Percentiles rank a stretch among this genome's conserved stretches.
Evolutionary conservation across 2,797 vertebrate genomes (phyloP).

Genomic region (Parauchenoglanis punctatus): DNA sequence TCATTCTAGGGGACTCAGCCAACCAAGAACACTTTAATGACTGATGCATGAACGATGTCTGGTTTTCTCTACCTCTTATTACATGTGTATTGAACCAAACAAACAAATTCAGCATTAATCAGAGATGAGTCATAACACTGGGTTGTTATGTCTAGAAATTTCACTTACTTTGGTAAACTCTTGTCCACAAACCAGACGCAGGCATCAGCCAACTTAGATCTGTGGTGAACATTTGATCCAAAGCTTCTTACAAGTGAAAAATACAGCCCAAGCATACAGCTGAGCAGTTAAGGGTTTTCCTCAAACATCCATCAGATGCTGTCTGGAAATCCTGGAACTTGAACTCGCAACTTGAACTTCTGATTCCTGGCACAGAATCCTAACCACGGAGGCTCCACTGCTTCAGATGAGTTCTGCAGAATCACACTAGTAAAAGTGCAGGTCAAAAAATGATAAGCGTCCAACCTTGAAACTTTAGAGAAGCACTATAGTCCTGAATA

Average conservation of each 20-base stretch:
- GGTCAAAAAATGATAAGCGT: not conserved
- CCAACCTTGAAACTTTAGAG: not conserved
- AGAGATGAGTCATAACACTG: constrained; percentile 10
- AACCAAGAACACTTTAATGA: not conserved
- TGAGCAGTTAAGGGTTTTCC: not conserved
- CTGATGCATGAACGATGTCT: not conserved
- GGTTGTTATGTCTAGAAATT: constrained; percentile 15
- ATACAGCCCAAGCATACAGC: not conserved
- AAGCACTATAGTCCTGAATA: not conserved
- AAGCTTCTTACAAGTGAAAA: not conserved
- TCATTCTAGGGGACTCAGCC: not conserved
- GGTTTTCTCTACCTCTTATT: not conserved
- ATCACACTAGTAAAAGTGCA: not conserved
- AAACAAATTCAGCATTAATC: not conserved
- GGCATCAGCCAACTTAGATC: not conserved
- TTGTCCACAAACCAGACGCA: not conserved
- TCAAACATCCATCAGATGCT: not conserved
- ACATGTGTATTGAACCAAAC: not conserved
- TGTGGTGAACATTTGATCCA: not conserved
- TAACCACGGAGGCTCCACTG: constrained; percentile 2
- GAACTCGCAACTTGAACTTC: not conserved
- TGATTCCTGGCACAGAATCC: not conserved
- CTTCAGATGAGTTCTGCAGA: not conserved
- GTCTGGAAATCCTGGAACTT: not conserved
- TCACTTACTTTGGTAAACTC: not conserved